Base-by-base conservation (phyloP, 2,888 invertebrate genomes). In the Eupithecia vulgata region DNA sequence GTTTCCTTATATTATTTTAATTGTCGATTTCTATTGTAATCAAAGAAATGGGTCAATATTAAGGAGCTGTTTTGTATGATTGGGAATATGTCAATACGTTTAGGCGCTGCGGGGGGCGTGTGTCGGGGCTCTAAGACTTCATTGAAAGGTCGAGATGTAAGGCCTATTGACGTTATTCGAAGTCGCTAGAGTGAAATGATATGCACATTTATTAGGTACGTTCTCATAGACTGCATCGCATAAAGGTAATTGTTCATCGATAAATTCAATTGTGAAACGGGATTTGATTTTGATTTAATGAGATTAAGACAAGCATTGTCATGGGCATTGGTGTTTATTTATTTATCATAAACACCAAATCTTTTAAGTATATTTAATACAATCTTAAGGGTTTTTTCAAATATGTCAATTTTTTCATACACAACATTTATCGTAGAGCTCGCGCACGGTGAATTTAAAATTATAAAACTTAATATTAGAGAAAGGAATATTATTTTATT, bases 1-100 rank as follows among this genome's bases (percentile, higher is more conserved):
- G 94, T 88, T 87, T 83, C 84, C 87, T n/a, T 88, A 91, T 92
- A 90, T 87, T 89, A 91, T 91, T 92, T 91, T 90, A 93, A 94
- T 93, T 91, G 92, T 91, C 86, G 90, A 89, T 87, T 82, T 86
- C 88, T 86, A 90, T 92, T 92, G 90, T 86, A 89, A 88, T 91
- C 87, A 90, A 92, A 93, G 92, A 93, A 94, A 93, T 90, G 86
- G 93, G 93, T 94, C 94, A 94, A 93, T 93, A 92, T 83, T 83
- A 87, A 88, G 91, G 86, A 88, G 88, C 85, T 86, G 87, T 81
- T 87, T 93, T 93, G 93, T 93, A 92, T 90, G 91, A 90, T 92
- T 88, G 90, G 87, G 90, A 90, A 93, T 94, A 93, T 92, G 90
- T 94, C 93, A 92, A 94, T 94, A 93, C 88, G 84, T 78, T 81